Evolutionary conservation across 2,113 vertebrate genomes (phyloP), one percentile per base, ranked within the genome.

Genomic region (Tyto alba): DNA sequence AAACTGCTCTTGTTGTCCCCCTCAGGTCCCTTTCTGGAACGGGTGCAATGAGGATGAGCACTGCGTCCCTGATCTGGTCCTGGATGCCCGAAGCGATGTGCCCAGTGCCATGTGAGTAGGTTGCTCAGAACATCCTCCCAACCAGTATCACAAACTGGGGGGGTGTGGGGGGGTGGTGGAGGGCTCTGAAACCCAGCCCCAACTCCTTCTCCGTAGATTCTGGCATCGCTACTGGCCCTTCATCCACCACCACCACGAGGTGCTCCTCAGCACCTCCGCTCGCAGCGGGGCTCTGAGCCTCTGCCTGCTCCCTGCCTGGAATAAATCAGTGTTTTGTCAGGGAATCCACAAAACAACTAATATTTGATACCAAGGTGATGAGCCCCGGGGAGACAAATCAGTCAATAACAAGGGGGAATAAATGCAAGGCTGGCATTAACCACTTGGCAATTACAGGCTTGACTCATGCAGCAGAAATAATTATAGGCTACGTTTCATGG

Each of bases 11-110:
- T 40, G 1, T 18, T n/a, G 26, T 77, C 78, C 80, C 63, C 18
- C 22, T 69, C 80, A 99, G 99, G 98, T 99, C 52, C 99, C 99
- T 29, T 99, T 99, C 97, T 99, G 99, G 99, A 99, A 99, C 0
- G 99, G 99, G n/a, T 99, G 99, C 97, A 99, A 98, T 0, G 99
- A 99, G 87, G 99, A 99, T 1, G 99, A 99, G 81, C 99, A 98
- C 93, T 99, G 99, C 30, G 98, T 99, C 60, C 99, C 99, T 0
- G 98, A 99, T 72, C 98, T 99, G 52, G 98, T 98, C 43, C 97
- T 99, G 93, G 99, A 99, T 8, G 98, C 99, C 85, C 97, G 87
- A 36, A 99, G 98, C 0, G 99, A 99, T 90, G 97, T 99, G 71
- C 98, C 99, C 89, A 99, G 98, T 43, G 98, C 96, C 95, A 98